phyloP scores from a whole-genome alignment of 2,888 invertebrate species.

The Phortica magna region DNA sequence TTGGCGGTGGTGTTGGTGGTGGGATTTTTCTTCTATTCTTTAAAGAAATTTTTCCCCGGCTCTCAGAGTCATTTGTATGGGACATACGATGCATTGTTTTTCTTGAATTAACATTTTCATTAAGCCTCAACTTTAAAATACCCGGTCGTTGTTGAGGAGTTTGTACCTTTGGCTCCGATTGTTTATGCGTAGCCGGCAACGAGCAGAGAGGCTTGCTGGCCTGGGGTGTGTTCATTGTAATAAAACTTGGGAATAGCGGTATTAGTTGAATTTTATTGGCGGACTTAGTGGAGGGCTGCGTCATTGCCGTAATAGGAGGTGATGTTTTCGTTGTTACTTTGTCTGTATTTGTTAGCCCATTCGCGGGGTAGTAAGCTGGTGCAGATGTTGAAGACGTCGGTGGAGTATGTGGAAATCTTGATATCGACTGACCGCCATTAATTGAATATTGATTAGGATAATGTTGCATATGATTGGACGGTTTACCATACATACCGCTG shows the following conservation, averaged over 20 bases:
- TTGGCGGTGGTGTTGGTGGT: constrained; percentile 13
- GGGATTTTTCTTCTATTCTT: background rate
- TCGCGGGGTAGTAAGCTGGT: background rate
- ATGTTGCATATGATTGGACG: no score
- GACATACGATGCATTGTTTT: background rate
- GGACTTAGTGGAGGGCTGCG: background rate
- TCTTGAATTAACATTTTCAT: background rate
- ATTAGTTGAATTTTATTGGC: background rate
- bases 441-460: no score
- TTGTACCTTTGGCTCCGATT: no score
- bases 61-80: background rate
- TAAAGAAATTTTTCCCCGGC: background rate
- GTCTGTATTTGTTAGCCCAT: background rate
- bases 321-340: background rate
- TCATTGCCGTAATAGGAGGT: background rate
- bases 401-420: no score
- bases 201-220: no score
- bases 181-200: no score
- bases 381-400: background rate
- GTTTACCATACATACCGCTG: background rate
- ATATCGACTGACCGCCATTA: no score
- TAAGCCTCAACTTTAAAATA: no score
- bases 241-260: background rate
- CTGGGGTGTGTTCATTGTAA: no score
- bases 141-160: no score